These are phyloP conservation scores for Plecturocebus donacophilus DNA, from an alignment of 2,113 vertebrate genomes.

Conservation along the genomic window DNA sequence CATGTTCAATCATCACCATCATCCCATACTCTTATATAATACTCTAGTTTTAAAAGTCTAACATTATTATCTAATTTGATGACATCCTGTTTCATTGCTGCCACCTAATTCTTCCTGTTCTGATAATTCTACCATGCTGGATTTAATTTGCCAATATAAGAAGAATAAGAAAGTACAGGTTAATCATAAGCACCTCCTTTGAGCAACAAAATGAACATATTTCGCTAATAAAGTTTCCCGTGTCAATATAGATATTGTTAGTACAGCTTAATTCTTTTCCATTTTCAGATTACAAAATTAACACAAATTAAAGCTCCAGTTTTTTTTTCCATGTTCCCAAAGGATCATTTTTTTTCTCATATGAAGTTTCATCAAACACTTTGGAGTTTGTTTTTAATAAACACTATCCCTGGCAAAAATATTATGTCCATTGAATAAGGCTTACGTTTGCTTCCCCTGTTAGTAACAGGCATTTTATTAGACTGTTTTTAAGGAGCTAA, in stretches of 20 bases:
- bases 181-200: background rate
- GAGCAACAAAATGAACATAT: background rate
- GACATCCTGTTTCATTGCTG: background rate
- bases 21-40: background rate
- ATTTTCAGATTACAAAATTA: background rate
- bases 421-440: background rate
- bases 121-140: background rate
- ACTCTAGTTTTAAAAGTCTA: background rate
- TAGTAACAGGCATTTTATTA: background rate
- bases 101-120: background rate
- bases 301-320: background rate
- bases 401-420: background rate
- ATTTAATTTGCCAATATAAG: background rate
- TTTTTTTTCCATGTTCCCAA: background rate
- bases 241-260: background rate
- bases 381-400: background rate
- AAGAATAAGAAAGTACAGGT: background rate
- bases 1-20: background rate
- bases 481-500: background rate
- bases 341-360: background rate
- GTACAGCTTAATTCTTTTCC: background rate
- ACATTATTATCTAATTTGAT: background rate
- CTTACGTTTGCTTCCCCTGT: rapidly evolving
- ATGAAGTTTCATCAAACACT: background rate
- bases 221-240: background rate